Conservation (phyloP, 2,113 vertebrate species). For the Gavialis gangeticus region DNA sequence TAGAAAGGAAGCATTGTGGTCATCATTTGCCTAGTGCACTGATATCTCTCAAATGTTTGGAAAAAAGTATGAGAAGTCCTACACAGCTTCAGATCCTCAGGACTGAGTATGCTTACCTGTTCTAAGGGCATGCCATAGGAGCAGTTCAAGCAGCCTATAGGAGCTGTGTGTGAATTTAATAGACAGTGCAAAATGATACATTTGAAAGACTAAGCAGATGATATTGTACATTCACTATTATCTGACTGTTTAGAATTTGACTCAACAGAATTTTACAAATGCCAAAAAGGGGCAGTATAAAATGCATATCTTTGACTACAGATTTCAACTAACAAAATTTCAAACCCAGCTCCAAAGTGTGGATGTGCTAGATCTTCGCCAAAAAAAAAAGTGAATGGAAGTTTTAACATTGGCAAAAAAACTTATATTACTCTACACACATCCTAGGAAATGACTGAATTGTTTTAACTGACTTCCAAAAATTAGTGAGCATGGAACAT, state of each 20-base stretch:
- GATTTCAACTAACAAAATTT: not conserved
- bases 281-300: not conserved
- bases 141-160: not conserved
- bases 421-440: not conserved
- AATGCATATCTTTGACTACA: not conserved
- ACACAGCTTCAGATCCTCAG: not conserved
- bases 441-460: not conserved
- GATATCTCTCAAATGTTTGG: no score
- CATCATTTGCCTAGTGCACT: no score
- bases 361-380: not conserved
- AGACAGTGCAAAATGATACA: no score
- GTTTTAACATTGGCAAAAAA: not conserved
- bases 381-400: not conserved
- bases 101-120: not conserved
- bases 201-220: no score
- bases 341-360: not conserved
- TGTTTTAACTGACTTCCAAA: not conserved
- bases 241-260: no score
- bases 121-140: not conserved
- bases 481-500: not conserved
- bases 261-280: no score
- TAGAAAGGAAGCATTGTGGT: no score
- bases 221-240: no score
- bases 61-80: no score
- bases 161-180: not conserved